Evolutionary conservation across 1,140 invertebrate genomes (phyloP), one percentile per base, ranked within the genome.

Genomic region (Ostrea denselamellosa): DNA sequence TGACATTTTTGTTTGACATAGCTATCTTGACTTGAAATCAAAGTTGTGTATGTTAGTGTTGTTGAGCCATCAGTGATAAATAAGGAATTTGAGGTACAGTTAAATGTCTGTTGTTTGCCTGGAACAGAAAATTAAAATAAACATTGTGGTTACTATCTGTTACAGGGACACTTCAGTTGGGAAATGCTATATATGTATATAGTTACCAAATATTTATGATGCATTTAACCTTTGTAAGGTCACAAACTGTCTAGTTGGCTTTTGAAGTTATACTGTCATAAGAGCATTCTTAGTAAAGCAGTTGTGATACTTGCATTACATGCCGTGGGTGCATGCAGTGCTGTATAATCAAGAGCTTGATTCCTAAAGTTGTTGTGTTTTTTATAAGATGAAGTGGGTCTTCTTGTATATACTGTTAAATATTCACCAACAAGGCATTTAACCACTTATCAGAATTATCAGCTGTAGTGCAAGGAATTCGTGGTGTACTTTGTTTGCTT

Each of bases 191-290:
- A 62, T 62, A 62, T 62, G 56, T 62, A 62, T 62, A 62, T 62
- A 62, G 56, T 62, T 62, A 62, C 56, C 56, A 62, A 62, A 62
- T 62, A 62, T 62, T 62, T 62, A 62, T 62, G 5, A n/a, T 62
- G 5, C 56, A 17, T 62, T 62, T 62, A 19, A 62, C 56, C 56
- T 19, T 17, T n/a, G 17, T 62, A 62, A 62, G 56, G 56, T 62
- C 56, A 62, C 56, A 19, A 62, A 62, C 56, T 62, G 56, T 62
- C 56, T 62, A 62, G 56, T n/a, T 14, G 17, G 19, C 14, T 62
- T n/a, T 19, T 62, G 14, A 58, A n/a, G 17, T n/a, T 62, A n/a
- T 62, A 62, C 7, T 19, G n/a, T 19, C 7, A 19, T 62, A 62
- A 62, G 56, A 62, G 56, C 56, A 62, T 62, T 62, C 56, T 19